A percentile compares a stretch with the other conserved stretches of the same genome.
Conservation (phyloP, 2,113 vertebrate genomes). For the Rhea americana region DNA sequence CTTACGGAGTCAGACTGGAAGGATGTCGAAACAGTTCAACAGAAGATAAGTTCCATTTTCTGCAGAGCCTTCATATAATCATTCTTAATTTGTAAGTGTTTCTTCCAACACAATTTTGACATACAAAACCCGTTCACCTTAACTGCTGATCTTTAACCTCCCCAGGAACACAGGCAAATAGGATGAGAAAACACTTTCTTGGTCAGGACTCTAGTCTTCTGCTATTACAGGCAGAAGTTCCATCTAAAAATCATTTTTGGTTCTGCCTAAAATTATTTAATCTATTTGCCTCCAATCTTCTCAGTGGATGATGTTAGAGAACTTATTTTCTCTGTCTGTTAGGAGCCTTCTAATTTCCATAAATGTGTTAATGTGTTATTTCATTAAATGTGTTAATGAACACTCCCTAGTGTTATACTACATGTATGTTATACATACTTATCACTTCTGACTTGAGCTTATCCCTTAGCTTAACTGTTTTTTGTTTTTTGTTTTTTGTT, state of each 20-base stretch:
- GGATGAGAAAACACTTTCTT: too few species aligned
- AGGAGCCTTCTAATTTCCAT: neutral
- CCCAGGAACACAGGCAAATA: neutral
- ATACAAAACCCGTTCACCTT: neutral
- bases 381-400: neutral
- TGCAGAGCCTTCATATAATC: neutral
- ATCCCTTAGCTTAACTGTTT: neutral
- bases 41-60: neutral
- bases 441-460: neutral
- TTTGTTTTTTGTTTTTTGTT: neutral
- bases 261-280: neutral
- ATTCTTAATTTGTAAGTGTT: neutral
- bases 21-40: neutral
- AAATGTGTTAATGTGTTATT: neutral
- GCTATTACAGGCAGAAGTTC: neutral
- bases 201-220: too few species aligned
- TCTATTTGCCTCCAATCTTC: neutral
- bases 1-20: neutral
- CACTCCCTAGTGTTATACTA: neutral
- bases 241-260: neutral
- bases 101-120: neutral
- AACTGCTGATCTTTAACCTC: neutral
- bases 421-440: neutral
- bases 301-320: neutral
- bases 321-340: neutral